Conservation (phyloP, 2,113 vertebrate genomes). For the Micronycteris hirsuta region DNA sequence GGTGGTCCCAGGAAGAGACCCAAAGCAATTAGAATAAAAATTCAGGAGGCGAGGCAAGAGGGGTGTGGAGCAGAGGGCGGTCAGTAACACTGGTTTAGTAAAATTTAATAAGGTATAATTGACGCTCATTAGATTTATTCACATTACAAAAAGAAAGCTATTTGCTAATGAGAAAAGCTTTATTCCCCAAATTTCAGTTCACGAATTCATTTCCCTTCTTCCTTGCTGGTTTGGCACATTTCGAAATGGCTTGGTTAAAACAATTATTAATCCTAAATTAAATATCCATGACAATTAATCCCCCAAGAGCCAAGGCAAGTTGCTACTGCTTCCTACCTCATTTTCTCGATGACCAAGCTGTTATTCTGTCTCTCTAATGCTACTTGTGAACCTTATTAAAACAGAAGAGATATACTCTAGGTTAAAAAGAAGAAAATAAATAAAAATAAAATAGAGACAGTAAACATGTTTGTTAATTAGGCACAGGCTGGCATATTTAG, state of each 20-base stretch:
- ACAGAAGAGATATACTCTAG: constrained; percentile 10
- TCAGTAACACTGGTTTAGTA: constrained; percentile 27
- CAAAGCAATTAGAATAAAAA: neutral
- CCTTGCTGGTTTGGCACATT: constrained; percentile 65
- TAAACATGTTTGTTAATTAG: neutral
- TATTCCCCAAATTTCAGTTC: constrained; percentile 68
- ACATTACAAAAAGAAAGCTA: constrained; percentile 62
- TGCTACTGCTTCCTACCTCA: neutral
- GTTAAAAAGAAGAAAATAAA: neutral
- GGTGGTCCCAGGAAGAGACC: neutral
- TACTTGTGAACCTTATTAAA: neutral
- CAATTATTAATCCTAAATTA: constrained; percentile 73
- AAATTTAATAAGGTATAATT: constrained; percentile 70
- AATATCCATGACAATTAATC: constrained; percentile 71
- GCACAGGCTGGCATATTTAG: neutral
- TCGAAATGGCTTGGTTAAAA: constrained; percentile 68
- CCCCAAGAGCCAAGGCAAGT: constrained; percentile 40
- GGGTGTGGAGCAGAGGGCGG: neutral
- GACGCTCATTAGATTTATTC: constrained; percentile 70
- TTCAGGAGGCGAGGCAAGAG: neutral
- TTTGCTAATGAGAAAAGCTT: constrained; percentile 70
- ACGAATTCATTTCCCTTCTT: constrained; percentile 63
- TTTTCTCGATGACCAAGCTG: constrained; percentile 36
- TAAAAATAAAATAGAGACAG: neutral
- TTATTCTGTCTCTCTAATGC: neutral